These are phyloP conservation scores for Rhabdomys dilectus DNA, from an alignment of 2,113 vertebrate species.

Conservation along the genomic window DNA sequence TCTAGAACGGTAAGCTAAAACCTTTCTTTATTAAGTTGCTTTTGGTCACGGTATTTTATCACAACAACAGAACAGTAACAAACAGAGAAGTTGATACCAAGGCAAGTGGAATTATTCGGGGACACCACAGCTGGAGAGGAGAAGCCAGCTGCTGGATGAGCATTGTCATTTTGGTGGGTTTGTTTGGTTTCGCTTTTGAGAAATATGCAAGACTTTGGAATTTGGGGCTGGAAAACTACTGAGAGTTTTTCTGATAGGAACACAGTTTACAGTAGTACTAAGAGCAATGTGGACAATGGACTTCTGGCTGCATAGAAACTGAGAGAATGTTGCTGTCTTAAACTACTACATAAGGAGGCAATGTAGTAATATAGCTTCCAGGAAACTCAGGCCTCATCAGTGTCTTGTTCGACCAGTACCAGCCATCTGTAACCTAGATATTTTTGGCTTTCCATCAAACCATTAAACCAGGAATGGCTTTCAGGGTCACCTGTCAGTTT, in stretches of 20 bases:
- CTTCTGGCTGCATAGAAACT: neutral
- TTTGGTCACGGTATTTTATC: neutral
- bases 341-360: neutral
- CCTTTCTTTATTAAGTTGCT: neutral
- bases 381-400: neutral
- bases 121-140: neutral
- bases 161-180: neutral
- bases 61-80: neutral
- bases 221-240: neutral
- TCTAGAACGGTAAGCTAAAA: neutral
- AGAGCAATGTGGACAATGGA: neutral
- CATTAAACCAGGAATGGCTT: slow-evolving; percentile 18
- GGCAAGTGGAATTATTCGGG: neutral
- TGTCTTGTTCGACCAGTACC: neutral
- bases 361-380: neutral
- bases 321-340: neutral
- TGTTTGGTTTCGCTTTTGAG: neutral
- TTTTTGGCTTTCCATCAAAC: slow-evolving; percentile 36
- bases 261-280: neutral
- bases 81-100: neutral
- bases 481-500: slow-evolving; percentile 9
- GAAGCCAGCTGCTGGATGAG: neutral
- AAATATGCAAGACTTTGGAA: neutral
- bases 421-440: neutral
- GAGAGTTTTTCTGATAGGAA: neutral